Conservation (phyloP, 2,888 invertebrate species). For the Cordilura impudica region DNA sequence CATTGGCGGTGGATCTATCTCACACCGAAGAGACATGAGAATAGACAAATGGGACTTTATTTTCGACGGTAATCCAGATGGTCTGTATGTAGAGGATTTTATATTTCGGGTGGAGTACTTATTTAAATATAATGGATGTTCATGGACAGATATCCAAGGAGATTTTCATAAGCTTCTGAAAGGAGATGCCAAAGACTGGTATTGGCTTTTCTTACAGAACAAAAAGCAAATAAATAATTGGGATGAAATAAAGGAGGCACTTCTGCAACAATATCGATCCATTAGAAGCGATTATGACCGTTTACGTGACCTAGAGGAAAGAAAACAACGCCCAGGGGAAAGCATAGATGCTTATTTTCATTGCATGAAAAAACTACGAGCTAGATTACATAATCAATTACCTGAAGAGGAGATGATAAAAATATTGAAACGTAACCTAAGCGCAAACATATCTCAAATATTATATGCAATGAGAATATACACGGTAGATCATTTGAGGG, state of each 20-base stretch:
- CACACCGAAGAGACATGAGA: too few relatives aligned
- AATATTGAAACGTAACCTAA: slow-evolving; percentile 26
- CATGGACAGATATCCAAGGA: too few relatives aligned
- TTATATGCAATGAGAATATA: slow-evolving; percentile 4
- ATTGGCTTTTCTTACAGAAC: background rate
- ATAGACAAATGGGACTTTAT: too few relatives aligned
- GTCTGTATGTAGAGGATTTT: too few relatives aligned
- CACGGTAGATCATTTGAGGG: slow-evolving; percentile 22
- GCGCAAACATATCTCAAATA: background rate
- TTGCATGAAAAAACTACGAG: background rate
- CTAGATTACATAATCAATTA: background rate
- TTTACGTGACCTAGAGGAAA: slow-evolving; percentile 4
- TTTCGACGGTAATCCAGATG: too few relatives aligned
- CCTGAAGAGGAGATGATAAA: slow-evolving; percentile 1
- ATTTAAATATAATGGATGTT: too few relatives aligned
- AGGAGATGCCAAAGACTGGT: background rate
- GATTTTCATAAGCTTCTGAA: too few relatives aligned
- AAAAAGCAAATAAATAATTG: background rate
- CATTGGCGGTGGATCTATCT: too few relatives aligned
- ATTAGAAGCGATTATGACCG: background rate
- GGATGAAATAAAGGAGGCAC: background rate
- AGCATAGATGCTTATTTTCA: slow-evolving; percentile 5
- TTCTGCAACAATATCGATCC: background rate
- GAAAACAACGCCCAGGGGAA: slow-evolving; percentile 2
- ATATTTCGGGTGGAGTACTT: too few relatives aligned